phyloP scores from a whole-genome alignment of 2,797 vertebrate genomes.

The Hephaestus fuliginosus region DNA sequence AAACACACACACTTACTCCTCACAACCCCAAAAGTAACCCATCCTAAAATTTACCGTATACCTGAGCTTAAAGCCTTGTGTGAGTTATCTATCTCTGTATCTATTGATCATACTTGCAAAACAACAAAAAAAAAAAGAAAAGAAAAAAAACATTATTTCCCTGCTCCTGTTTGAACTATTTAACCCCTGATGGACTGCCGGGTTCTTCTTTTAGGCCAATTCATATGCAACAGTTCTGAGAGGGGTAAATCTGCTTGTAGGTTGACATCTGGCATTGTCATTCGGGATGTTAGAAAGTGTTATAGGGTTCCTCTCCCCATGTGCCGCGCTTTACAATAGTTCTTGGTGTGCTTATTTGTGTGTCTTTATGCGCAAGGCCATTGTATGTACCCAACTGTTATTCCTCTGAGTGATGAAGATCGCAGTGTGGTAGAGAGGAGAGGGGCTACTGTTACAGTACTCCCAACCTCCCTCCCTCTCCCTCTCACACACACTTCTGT shows the following conservation, averaged over 20 bases:
- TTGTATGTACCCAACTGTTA: conserved; percentile 73
- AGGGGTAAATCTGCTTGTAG: conserved; percentile 72
- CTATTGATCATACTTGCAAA: neutral
- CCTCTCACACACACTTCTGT: conserved; percentile 10
- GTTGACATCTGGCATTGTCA: conserved; percentile 78
- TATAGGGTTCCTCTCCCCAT: conserved; percentile 68
- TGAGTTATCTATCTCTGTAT: conserved; percentile 16
- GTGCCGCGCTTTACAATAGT: conserved; percentile 78
- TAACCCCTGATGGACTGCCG: conserved; percentile 39
- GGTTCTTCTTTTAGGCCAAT: conserved; percentile 48
- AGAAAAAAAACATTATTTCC: neutral
- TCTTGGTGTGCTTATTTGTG: conserved; percentile 64
- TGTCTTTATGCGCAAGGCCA: conserved; percentile 71
- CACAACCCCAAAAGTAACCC: conserved; percentile 6
- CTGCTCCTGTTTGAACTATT: conserved; percentile 56
- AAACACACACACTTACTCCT: conserved; percentile 44
- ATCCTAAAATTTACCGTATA: conserved; percentile 23
- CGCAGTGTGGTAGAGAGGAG: conserved; percentile 43
- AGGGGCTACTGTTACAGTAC: conserved; percentile 59
- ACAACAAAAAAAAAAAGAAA: no score
- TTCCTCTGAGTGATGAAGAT: conserved; percentile 67
- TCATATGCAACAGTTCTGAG: conserved; percentile 49
- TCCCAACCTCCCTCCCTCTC: conserved; percentile 6
- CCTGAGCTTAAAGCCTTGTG: neutral
- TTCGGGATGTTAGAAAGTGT: conserved; percentile 79